phyloP scores from a whole-genome alignment of 2,888 invertebrate genomes.

The Scaptomyza polygonia region DNA sequence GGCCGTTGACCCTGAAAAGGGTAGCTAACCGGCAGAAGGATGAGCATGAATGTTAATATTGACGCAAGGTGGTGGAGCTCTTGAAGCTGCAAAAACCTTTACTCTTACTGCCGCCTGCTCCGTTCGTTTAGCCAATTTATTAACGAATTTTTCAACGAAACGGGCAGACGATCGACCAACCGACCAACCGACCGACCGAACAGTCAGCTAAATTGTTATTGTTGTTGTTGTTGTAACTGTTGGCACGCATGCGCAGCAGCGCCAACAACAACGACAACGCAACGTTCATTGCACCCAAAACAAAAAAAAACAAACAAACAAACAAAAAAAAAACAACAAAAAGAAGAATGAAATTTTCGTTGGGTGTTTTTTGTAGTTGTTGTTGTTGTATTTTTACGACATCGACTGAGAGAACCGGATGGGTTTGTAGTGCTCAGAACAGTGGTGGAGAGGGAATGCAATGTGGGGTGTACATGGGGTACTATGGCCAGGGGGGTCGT shows the following conservation, averaged over 20 bases:
- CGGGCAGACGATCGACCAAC: conserved; percentile 30
- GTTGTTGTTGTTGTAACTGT: conserved; percentile 25
- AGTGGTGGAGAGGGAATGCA: neutral
- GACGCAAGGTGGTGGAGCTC: conserved; percentile 69
- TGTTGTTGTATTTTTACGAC: conserved; percentile 52
- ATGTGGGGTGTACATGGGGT: conserved; percentile 1
- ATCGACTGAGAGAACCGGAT: conserved; percentile 69
- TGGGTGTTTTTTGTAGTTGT: conserved; percentile 42
- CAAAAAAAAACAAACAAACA: conserved; percentile 42
- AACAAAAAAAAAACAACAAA: conserved; percentile 49
- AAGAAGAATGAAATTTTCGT: conserved; percentile 77
- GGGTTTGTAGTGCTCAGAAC: conserved; percentile 50
- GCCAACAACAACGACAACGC: conserved; percentile 47
- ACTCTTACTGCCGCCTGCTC: conserved; percentile 5
- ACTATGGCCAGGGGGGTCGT: conserved; percentile 48
- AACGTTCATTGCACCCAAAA: conserved; percentile 78
- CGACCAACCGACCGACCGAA: neutral
- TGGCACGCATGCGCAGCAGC: conserved; percentile 77
- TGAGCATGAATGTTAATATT: conserved; percentile 76
- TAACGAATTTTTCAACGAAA: conserved; percentile 69
- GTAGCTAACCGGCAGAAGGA: conserved; percentile 56
- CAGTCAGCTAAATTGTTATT: conserved; percentile 40
- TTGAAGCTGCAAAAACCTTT: conserved; percentile 18
- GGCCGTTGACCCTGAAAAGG: conserved; percentile 72
- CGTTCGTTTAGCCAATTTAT: conserved; percentile 71